Evolutionary conservation across 2,888 invertebrate genomes (phyloP).

Genomic region (Folsomia manolachei): DNA sequence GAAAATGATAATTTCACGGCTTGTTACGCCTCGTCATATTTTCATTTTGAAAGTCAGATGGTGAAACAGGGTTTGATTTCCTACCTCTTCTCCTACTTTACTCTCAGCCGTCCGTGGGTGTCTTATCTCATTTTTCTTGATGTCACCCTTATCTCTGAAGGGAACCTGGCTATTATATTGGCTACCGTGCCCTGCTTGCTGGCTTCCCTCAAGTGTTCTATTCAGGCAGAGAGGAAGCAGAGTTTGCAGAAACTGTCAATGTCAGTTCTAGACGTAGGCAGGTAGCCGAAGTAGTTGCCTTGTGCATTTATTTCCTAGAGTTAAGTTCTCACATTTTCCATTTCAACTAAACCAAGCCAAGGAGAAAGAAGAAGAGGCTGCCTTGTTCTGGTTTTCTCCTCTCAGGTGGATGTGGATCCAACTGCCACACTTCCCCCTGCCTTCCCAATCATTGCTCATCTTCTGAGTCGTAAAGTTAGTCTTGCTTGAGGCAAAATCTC

Average conservation of each 20-base stretch:
- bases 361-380: neutral
- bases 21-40: conserved; percentile 13
- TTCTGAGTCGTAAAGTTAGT: neutral
- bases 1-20: conserved; percentile 24
- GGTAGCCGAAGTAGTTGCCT: neutral
- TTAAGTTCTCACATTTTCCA: neutral
- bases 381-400: neutral
- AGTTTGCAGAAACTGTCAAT: conserved; percentile 5
- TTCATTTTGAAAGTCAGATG: conserved; percentile 17
- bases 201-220: conserved; percentile 3
- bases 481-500: conserved; percentile 8
- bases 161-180: too few relatives aligned
- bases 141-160: conserved; percentile 9
- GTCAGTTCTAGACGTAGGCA: neutral
- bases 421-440: neutral
- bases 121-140: conserved; percentile 17
- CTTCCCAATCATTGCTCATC: neutral
- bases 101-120: too few relatives aligned
- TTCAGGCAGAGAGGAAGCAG: neutral
- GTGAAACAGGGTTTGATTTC: conserved; percentile 17
- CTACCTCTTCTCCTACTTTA: too few relatives aligned
- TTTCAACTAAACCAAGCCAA: too few relatives aligned
- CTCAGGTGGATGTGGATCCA: neutral
- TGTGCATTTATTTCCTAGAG: neutral
- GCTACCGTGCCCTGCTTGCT: too few relatives aligned